phyloP scores from a whole-genome alignment of 2,888 invertebrate genomes.

The Steinernema hermaphroditum region DNA sequence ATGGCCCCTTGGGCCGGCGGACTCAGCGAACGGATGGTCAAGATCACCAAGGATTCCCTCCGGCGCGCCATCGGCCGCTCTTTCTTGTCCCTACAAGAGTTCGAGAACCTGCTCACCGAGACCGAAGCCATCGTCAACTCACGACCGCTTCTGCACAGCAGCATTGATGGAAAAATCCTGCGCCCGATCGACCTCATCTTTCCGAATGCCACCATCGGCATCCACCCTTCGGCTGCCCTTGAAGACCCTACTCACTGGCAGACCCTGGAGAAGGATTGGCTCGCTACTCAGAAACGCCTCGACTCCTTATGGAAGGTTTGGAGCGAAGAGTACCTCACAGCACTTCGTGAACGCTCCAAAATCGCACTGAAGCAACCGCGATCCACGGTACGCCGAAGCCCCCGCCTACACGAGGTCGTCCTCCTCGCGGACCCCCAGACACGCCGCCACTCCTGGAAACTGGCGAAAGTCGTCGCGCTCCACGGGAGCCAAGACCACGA shows the following conservation, averaged over 20 bases:
- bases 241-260: no score
- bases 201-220: not conserved
- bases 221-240: not conserved
- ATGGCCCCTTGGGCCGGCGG: conserved; percentile 50
- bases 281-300: not conserved
- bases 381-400: not conserved
- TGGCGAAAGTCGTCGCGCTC: not conserved
- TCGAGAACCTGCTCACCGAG: not conserved
- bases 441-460: not conserved
- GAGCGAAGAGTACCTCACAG: not conserved
- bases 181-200: not conserved
- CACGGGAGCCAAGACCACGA: not conserved
- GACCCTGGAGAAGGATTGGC: no score
- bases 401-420: not conserved
- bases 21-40: conserved; percentile 9
- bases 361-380: not conserved
- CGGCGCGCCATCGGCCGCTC: not conserved
- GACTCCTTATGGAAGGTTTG: not conserved
- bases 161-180: not conserved
- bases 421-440: not conserved
- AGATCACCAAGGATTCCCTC: not conserved
- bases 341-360: not conserved
- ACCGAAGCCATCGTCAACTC: not conserved
- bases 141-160: not conserved
- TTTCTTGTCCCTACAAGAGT: not conserved